Base-by-base conservation (phyloP, 1,140 invertebrate genomes). In the Asbolus verrucosus region DNA sequence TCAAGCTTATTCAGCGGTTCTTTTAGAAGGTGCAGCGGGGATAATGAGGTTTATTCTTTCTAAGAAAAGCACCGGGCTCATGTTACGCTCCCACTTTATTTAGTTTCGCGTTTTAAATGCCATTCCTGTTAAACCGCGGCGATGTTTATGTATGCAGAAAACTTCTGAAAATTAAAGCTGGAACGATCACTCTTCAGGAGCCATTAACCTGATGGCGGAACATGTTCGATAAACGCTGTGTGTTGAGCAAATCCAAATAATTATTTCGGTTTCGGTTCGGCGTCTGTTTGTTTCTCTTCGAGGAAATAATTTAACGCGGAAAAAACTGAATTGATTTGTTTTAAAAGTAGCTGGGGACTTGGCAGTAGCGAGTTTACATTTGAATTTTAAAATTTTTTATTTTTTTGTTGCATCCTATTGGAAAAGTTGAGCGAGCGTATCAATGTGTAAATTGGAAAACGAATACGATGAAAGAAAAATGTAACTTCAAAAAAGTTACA, bases 1-100 rank as follows among this genome's bases (percentile, higher is more conserved):
- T 67, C 50, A 67, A 67, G 65, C 65, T 67, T 67, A 67, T 67
- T 67, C 65, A 59, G 65, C 50, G 65, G 65, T 67, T 67, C 65
- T 67, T 67, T 67, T 19, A 59, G 43, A 59, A 67, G 43, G 65
- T 67, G 54, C 43, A 67, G 65, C 65, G 65, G 54, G 54, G 65
- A 67, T 67, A 67, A 67, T 67, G 65, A 38, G 54, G 65, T 67
- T 67, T 67, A 67, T 67, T 50, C 65, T 67, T 67, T 67, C 50
- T 39, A 54, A 67, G 65, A 67, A 67, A 67, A 59, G 65, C 65
- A 67, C 43, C 16, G 30, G 46, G 21, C 46, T 54, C 46, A 27
- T 54, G 46, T 54, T 54, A 14, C 46, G 9, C 21, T 54, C 46
- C 21, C 46, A 27, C 46, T 54, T 54, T 54, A 54, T 54, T 54